phyloP scores from a whole-genome alignment of 2,888 invertebrate genomes.

The Drosophila mimetica region DNA sequence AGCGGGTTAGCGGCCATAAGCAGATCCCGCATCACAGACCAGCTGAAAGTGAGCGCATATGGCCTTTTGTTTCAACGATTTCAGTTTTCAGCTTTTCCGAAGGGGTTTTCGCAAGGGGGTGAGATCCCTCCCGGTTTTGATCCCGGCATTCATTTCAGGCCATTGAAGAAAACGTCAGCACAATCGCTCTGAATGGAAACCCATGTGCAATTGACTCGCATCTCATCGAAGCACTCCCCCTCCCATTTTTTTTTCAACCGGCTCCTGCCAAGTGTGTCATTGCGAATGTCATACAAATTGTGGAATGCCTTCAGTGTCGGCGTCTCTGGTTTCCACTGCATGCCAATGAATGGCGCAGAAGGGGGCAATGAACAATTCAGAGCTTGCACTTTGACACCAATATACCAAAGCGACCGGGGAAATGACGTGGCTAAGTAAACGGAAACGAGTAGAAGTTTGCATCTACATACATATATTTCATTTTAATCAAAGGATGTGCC shows the following conservation, averaged over 20 bases:
- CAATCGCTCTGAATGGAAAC: slow-evolving; percentile 4
- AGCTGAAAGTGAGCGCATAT: slow-evolving; percentile 20
- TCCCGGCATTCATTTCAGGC: slow-evolving; percentile 10
- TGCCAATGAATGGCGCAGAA: not conserved
- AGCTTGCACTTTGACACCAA: slow-evolving; percentile 22
- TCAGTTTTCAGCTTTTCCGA: not conserved
- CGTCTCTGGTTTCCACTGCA: slow-evolving; percentile 4
- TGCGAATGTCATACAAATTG: slow-evolving; percentile 45
- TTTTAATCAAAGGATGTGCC: not conserved
- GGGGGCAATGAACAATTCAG: slow-evolving; percentile 25
- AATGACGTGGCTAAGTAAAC: not conserved
- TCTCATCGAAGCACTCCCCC: slow-evolving; percentile 20
- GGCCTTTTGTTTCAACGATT: slow-evolving; percentile 24
- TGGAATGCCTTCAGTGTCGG: slow-evolving; percentile 18
- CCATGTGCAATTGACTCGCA: slow-evolving; percentile 34
- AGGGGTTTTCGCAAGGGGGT: not conserved
- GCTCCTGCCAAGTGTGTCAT: slow-evolving; percentile 36
- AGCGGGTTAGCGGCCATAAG: slow-evolving; percentile 19
- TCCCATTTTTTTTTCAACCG: not conserved
- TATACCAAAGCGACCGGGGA: slow-evolving; percentile 1
- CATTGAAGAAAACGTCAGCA: slow-evolving; percentile 21
- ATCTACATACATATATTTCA: not conserved
- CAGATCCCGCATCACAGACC: slow-evolving; percentile 19
- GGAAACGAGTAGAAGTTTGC: not conserved
- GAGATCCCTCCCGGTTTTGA: too few relatives aligned